Conservation (phyloP, 2,888 invertebrate species). For the Mantis religiosa region DNA sequence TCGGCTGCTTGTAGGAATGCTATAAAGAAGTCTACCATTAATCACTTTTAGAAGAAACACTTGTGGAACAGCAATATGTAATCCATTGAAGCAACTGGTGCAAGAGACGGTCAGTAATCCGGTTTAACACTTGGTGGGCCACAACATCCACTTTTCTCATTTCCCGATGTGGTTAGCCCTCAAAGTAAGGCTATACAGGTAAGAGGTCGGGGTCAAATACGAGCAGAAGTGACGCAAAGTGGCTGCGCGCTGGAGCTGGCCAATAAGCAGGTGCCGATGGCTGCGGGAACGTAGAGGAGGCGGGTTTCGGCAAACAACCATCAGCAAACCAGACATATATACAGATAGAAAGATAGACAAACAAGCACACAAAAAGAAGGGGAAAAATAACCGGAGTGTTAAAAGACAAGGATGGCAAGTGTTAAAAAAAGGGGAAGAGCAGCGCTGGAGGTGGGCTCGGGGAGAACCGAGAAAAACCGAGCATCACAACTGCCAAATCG, state of each 20-base stretch:
- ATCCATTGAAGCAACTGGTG: background rate
- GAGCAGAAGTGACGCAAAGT: constrained; percentile 11
- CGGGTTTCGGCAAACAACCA: constrained; percentile 17
- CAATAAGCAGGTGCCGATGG: constrained; percentile 18
- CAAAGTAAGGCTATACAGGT: constrained; percentile 12
- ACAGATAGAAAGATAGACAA: constrained; percentile 18
- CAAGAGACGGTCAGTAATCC: background rate
- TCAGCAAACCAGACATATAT: constrained; percentile 13
- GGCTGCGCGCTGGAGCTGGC: constrained; percentile 12
- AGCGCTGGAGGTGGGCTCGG: background rate
- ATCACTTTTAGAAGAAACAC: too few relatives aligned
- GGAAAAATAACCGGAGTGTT: constrained; percentile 4
- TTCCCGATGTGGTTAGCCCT: constrained; percentile 3
- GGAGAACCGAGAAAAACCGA: background rate
- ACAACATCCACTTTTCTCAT: background rate
- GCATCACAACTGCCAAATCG: background rate
- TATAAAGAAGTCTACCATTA: too few relatives aligned
- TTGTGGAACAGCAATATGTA: background rate
- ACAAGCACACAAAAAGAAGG: constrained; percentile 6
- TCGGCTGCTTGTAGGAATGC: too few relatives aligned
- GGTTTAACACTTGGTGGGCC: background rate
- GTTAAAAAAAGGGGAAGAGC: background rate
- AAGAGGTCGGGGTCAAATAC: constrained; percentile 19
- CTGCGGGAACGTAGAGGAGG: constrained; percentile 12
- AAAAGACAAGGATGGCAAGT: background rate